These are phyloP conservation scores for Platerodrilus igneus DNA, from an alignment of 2,888 invertebrate species.

Conservation along the genomic window DNA sequence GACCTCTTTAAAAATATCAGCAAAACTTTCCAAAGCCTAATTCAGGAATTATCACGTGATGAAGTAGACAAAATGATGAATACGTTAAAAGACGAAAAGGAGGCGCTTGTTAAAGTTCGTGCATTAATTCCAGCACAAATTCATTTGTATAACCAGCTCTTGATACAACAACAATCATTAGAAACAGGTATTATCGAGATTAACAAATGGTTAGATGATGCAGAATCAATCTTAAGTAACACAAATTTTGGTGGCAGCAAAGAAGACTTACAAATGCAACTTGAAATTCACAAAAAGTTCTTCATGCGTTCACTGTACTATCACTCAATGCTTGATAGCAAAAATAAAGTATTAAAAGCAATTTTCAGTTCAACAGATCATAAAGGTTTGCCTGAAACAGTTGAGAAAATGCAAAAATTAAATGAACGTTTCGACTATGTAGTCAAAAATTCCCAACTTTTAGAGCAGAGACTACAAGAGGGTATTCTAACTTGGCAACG, in stretches of 20 bases:
- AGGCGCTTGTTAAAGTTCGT: conserved; percentile 77
- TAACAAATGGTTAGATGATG: conserved; percentile 79
- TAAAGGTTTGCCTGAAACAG: conserved; percentile 68
- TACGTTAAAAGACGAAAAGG: conserved; percentile 82
- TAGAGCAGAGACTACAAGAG: conserved; percentile 75
- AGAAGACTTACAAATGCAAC: conserved; percentile 67
- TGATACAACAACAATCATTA: conserved; percentile 85
- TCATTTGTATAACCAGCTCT: conserved; percentile 74
- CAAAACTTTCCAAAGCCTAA: conserved; percentile 84
- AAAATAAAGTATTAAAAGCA: conserved; percentile 88
- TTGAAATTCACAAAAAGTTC: conserved; percentile 80
- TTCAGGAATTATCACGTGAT: conserved; percentile 84
- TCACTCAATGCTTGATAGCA: conserved; percentile 90
- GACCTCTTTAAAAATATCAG: conserved; percentile 86
- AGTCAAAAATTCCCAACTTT: conserved; percentile 67
- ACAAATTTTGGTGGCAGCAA: conserved; percentile 59
- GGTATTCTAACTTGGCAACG: conserved; percentile 79
- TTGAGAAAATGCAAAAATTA: conserved; percentile 68
- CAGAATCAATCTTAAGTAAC: conserved; percentile 66
- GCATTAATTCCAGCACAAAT: conserved; percentile 78
- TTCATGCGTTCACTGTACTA: conserved; percentile 87
- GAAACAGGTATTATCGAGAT: conserved; percentile 85
- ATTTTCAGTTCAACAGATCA: conserved; percentile 74
- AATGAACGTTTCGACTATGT: conserved; percentile 81
- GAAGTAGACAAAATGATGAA: conserved; percentile 89